A percentile compares a stretch with the other conserved stretches of the same genome.
Evolutionary conservation across 2,797 vertebrate genomes (phyloP).

Genomic region (Rhincodon typus): DNA sequence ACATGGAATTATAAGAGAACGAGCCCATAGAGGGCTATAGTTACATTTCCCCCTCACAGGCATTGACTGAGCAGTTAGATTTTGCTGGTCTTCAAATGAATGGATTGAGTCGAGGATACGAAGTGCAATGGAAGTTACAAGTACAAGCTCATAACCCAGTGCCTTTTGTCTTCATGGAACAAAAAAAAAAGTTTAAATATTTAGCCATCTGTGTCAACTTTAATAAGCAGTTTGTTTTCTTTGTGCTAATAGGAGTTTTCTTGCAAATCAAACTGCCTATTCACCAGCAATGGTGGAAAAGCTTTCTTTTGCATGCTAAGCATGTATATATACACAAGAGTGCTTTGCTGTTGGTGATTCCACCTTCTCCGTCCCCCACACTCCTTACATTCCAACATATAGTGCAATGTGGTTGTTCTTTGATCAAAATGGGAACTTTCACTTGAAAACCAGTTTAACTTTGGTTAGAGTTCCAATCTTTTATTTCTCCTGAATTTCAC

Average conservation of each 20-base stretch:
- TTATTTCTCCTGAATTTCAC: not conserved
- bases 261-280: conserved; percentile 3
- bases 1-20: conserved; percentile 83
- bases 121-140: conserved; percentile 32
- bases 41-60: not conserved
- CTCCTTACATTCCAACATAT: conserved; percentile 34
- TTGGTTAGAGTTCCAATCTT: not conserved
- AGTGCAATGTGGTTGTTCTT: conserved; percentile 9
- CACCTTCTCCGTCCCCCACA: not conserved
- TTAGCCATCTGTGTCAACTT: conserved; percentile 24
- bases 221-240: conserved; percentile 16
- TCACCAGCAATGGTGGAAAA: conserved; percentile 34
- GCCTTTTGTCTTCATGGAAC: conserved; percentile 41
- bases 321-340: conserved; percentile 39
- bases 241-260: conserved; percentile 32
- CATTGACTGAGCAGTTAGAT: conserved; percentile 26
- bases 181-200: conserved; percentile 38
- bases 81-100: not conserved
- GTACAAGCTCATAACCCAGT: conserved; percentile 40
- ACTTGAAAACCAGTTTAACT: conserved; percentile 20
- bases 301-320: conserved; percentile 38
- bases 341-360: conserved; percentile 31
- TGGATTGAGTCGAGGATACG: conserved; percentile 13
- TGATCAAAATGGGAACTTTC: not conserved
- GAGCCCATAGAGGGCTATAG: not conserved